These are phyloP conservation scores for Lysandra coridon DNA, from an alignment of 2,888 invertebrate species.

Conservation along the genomic window DNA sequence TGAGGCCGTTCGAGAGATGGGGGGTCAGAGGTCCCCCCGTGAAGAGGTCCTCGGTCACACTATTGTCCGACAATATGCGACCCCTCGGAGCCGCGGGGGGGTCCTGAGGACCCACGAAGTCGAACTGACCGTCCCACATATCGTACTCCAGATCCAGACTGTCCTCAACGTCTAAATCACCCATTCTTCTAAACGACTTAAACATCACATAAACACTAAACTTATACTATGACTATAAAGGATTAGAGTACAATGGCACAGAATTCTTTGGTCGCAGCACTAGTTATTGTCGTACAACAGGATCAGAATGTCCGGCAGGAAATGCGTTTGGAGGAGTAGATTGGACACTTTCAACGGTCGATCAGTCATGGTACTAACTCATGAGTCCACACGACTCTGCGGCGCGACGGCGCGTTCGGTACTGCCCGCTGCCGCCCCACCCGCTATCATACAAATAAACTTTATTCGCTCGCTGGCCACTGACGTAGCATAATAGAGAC, in stretches of 20 bases:
- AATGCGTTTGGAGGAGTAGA: conserved; percentile 63
- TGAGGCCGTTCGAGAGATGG: conserved; percentile 70
- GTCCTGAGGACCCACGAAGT: conserved; percentile 85
- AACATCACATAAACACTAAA: conserved; percentile 64
- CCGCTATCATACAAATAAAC: conserved; percentile 73
- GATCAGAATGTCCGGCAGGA: conserved; percentile 69
- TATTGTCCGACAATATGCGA: conserved; percentile 66
- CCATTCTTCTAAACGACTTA: conserved; percentile 74
- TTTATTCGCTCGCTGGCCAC: conserved; percentile 76
- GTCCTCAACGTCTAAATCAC: conserved; percentile 76
- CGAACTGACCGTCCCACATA: conserved; percentile 94
- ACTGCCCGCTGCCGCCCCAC: conserved; percentile 59
- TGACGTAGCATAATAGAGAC: conserved; percentile 44
- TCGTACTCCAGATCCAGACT: conserved; percentile 89
- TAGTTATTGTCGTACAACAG: conserved; percentile 75
- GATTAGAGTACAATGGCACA: conserved; percentile 74
- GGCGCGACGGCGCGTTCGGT: conserved; percentile 40
- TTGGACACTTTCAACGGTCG: conserved; percentile 70
- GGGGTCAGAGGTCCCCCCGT: conserved; percentile 72
- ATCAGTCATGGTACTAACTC: conserved; percentile 63
- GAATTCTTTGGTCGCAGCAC: conserved; percentile 27
- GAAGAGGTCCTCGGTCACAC: conserved; percentile 73
- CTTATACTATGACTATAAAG: conserved; percentile 55
- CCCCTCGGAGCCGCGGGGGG: conserved; percentile 61
- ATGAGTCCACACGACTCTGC: conserved; percentile 23